phyloP scores from a whole-genome alignment of 1,140 invertebrate species.

The Proales similis region DNA sequence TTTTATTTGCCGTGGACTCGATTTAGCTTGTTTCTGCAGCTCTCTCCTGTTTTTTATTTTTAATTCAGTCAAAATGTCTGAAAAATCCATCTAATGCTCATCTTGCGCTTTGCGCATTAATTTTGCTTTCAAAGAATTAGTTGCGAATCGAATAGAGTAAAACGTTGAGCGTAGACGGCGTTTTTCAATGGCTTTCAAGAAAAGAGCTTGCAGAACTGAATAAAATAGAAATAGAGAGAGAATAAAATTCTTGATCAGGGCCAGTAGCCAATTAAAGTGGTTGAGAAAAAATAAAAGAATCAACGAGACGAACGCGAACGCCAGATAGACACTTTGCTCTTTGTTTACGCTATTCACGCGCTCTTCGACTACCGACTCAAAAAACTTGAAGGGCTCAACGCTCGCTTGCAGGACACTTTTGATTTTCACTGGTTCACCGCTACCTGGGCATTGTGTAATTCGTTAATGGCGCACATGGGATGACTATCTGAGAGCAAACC shows the following conservation, averaged over 20 bases:
- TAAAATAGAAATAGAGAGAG: constrained; percentile 13
- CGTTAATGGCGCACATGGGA: too few relatives aligned
- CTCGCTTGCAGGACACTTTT: background rate
- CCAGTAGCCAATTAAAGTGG: constrained; percentile 12
- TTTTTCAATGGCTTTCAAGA: constrained; percentile 24
- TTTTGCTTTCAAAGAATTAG: too few relatives aligned
- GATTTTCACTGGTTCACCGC: background rate
- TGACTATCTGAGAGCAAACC: too few relatives aligned
- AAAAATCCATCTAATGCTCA: too few relatives aligned
- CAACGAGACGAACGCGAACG: constrained; percentile 19
- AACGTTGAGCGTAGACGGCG: background rate
- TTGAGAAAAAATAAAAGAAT: constrained; percentile 35
- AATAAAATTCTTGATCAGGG: constrained; percentile 22
- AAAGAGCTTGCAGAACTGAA: constrained; percentile 11
- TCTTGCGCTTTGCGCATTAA: too few relatives aligned
- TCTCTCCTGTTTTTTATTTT: too few relatives aligned
- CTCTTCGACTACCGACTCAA: background rate
- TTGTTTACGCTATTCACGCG: constrained; percentile 11
- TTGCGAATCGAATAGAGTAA: too few relatives aligned
- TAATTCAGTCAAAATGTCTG: too few relatives aligned
- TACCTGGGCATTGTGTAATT: too few relatives aligned
- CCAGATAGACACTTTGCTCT: constrained; percentile 4
- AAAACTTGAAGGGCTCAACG: constrained; percentile 4
- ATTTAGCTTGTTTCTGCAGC: too few relatives aligned
- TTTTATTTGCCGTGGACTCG: too few relatives aligned